Base-by-base conservation (phyloP, 2,113 vertebrate genomes). In the Hippotragus niger region DNA sequence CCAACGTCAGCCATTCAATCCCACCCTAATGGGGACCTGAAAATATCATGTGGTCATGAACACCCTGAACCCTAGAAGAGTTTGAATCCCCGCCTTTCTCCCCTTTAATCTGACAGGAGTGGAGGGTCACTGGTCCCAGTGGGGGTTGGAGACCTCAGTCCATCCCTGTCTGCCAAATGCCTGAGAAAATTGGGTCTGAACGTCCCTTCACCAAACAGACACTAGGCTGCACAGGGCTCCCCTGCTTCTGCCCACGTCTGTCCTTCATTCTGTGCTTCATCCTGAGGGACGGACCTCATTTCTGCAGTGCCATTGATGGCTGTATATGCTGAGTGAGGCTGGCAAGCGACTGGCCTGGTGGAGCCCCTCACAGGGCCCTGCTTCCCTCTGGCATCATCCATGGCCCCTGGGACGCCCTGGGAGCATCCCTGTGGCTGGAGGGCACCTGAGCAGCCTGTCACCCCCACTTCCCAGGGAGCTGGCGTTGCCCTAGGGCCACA, bases 231-330 rank as follows among this genome's bases (percentile, higher is more conserved):
- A 0, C 1, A 15, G 40, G 13, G 5, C 17, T 47, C 14, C 71
- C 21, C 33, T 0, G 0, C 43, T 80, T 3, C 23, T 7, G 2
- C 7, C 53, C 14, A 1, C 1, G 40, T 6, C 43, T 7, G 14
- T 13, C 52, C 67, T 45, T 23, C 29, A 10, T 2, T 43, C 27
- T 25, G 17, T 6, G 12, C 29, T 5, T 40, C n/a, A 36, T 5
- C 31, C 17, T 36, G 14, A 2, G 52, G 50, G 52, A 57, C 8
- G 5, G 19, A 10, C 25, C 74, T 80, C 1, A 0, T 33, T 25
- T 47, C 40, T 0, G 5, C 40, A 7, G 55, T 55, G 1, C 14
- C 21, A 3, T 17, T 9, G 3, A 23, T 1, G 31, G 40, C 15
- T 45, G 1, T 33, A 6, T 15, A 12, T 7, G 17, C 14, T 12